These are phyloP conservation scores for Scelioninae gen. 1 DNA, from an alignment of 2,888 invertebrate species.

Conservation along the genomic window DNA sequence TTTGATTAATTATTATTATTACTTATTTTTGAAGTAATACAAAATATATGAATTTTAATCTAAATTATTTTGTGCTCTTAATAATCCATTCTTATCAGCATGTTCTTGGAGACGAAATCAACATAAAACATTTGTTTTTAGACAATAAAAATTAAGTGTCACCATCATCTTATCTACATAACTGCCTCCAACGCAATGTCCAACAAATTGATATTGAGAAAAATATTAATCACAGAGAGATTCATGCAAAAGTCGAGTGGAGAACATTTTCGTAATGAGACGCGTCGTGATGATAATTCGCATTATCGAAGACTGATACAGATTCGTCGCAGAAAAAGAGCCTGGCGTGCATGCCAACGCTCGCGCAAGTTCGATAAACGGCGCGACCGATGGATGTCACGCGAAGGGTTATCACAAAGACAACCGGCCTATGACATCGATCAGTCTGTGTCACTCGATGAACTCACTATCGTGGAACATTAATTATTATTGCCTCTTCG, in stretches of 20 bases:
- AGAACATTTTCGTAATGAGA: slow-evolving; percentile 39
- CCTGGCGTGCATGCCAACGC: slow-evolving; percentile 69
- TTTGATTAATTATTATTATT: too few relatives aligned
- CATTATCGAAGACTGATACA: slow-evolving; percentile 41
- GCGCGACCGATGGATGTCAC: slow-evolving; percentile 76
- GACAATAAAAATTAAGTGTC: not conserved
- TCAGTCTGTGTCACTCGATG: slow-evolving; percentile 82
- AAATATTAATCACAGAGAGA: slow-evolving; percentile 6
- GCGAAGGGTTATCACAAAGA: slow-evolving; percentile 82
- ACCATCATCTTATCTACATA: not conserved
- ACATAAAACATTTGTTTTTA: not conserved
- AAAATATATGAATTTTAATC: too few relatives aligned
- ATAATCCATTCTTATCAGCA: too few relatives aligned
- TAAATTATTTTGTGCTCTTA: too few relatives aligned
- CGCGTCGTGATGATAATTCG: slow-evolving; percentile 39
- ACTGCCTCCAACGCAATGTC: slow-evolving; percentile 1
- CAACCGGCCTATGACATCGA: slow-evolving; percentile 84
- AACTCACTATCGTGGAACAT: slow-evolving; percentile 81
- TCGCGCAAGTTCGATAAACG: slow-evolving; percentile 79
- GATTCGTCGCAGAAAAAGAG: slow-evolving; percentile 58
- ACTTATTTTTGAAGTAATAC: too few relatives aligned
- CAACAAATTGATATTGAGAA: slow-evolving; percentile 30
- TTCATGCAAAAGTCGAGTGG: slow-evolving; percentile 29
- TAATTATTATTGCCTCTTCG: slow-evolving; percentile 84
- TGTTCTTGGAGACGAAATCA: not conserved